Percentiles rank a stretch among this genome's conserved stretches.
Evolutionary conservation across 64 coral and sea anemone genomes (phyloP).

Genomic region (Actinia equina): DNA sequence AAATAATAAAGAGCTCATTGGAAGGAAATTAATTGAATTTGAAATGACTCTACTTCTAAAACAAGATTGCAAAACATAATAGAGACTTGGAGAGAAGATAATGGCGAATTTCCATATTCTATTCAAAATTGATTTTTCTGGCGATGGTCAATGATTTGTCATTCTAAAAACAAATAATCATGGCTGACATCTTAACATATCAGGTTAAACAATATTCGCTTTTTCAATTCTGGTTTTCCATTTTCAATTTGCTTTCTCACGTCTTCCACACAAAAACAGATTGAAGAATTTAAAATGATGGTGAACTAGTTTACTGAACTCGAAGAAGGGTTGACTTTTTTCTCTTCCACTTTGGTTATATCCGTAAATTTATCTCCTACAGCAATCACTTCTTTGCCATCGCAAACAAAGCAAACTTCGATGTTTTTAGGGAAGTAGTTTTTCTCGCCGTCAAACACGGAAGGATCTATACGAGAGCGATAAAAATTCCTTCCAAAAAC

Average conservation of each 20-base stretch:
- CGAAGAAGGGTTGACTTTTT: neutral
- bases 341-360: conserved; percentile 12
- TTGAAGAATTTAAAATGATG: neutral
- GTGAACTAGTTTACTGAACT: neutral
- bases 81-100: no score
- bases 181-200: neutral
- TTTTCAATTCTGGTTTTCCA: neutral
- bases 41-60: no score
- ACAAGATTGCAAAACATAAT: no score
- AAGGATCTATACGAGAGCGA: conserved; percentile 57
- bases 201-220: neutral
- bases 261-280: neutral
- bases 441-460: conserved; percentile 81
- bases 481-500: conserved; percentile 50
- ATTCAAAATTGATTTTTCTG: no score
- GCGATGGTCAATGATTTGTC: neutral
- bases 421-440: conserved; percentile 76
- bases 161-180: neutral
- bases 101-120: no score
- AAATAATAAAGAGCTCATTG: no score
- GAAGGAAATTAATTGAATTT: no score
- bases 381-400: conserved; percentile 36
- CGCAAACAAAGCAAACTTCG: conserved; percentile 59
- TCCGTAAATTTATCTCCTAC: conserved; percentile 35
- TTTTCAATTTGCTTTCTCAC: neutral